Conservation (phyloP, 2,113 vertebrate genomes). For the Dipodomys merriami region DNA sequence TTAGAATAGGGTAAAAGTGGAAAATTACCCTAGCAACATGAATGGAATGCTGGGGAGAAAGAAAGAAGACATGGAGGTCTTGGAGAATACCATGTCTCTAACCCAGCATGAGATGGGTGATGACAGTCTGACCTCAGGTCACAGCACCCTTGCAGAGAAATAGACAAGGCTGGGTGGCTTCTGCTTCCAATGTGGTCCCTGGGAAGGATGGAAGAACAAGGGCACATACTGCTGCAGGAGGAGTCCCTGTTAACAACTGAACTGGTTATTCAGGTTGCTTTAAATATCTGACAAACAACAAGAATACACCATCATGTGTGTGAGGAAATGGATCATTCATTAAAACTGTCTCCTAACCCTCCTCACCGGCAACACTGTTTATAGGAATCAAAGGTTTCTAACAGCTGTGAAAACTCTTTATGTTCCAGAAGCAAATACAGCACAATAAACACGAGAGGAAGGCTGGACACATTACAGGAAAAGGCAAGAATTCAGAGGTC, state of each 20-base stretch:
- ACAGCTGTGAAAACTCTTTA: neutral
- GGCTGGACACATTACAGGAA: neutral
- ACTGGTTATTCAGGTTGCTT: neutral
- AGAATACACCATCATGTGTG: neutral
- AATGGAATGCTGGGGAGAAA: neutral
- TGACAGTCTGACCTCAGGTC: neutral
- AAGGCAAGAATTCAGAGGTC: neutral
- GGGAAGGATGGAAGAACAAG: neutral
- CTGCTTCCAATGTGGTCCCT: neutral
- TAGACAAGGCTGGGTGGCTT: neutral
- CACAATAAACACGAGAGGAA: constrained; percentile 6
- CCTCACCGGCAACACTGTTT: neutral
- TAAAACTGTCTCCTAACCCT: neutral
- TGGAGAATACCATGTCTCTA: neutral
- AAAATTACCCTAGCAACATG: neutral
- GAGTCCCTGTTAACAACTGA: neutral
- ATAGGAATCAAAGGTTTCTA: neutral
- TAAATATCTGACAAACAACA: neutral
- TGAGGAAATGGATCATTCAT: neutral
- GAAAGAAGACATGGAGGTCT: neutral
- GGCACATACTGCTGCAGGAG: neutral
- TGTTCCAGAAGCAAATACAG: neutral
- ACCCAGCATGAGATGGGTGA: neutral
- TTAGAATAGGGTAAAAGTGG: neutral
- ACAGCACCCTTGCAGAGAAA: neutral